Evolutionary conservation across 2,888 invertebrate species (phyloP), one percentile per base, ranked within the genome.

Genomic region (Drosophila basisetae): DNA sequence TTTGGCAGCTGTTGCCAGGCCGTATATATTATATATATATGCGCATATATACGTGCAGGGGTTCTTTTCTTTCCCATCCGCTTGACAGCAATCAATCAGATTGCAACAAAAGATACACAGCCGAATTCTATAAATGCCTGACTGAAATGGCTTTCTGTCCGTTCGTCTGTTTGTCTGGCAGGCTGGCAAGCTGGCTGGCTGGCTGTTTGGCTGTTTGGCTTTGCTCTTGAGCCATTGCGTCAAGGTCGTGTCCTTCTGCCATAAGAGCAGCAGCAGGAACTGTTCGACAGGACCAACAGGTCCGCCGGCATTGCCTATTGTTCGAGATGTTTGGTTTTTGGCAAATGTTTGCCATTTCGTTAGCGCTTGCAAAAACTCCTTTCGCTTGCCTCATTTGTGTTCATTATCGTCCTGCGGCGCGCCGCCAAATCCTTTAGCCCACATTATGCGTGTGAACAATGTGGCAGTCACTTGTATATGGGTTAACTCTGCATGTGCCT

Each of bases 401-500:
- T 89, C 87, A 90, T 91, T 92, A 90, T 79, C 80, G 87, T 83
- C 88, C 90, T 90, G 89, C 82, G 84, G 80, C 77, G 90, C 84
- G 88, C 84, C 89, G 81, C 77, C 91, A 87, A 75, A 86, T 89
- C 83, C 80, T 79, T 70, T 74, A 84, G 84, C 89, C 91, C 87
- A 90, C 80, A 82, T 88, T 81, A 82, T 92, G 91, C 92, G 92
- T 92, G 92, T 80, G 90, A 92, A 91, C 84, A 92, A 90, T 92
- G 90, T 70, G 91, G 86, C 85, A 85, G 66, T 91, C 82, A 87
- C 87, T 90, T 91, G 84, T 82, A 65, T 59, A 71, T 76, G 74
- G 76, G 59, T 64, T 68, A 61, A 50, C 74, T 65, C 78, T 62
- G 61, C 85, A 90, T 84, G 90, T 83, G 69, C 58, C 63, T 41